Evolutionary conservation across 1,140 invertebrate genomes (phyloP).

Genomic region (Drosophila funebris): DNA sequence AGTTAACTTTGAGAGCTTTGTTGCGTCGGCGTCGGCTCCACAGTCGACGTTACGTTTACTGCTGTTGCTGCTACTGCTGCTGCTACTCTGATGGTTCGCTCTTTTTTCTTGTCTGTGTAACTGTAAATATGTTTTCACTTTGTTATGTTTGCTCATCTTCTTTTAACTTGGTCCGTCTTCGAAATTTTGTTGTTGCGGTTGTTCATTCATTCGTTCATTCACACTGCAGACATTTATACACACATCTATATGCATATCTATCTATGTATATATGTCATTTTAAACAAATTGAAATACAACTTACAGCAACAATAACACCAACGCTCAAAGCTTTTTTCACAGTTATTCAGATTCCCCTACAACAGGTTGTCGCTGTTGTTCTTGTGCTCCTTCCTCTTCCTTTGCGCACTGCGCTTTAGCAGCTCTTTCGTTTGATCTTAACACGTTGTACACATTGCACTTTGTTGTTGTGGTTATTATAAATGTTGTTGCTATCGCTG

Average conservation of each 20-base stretch:
- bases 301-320: constrained; percentile 49
- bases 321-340: constrained; percentile 41
- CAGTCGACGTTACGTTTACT: background rate
- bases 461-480: constrained; percentile 55
- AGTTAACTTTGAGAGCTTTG: constrained; percentile 36
- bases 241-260: background rate
- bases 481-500: constrained; percentile 9
- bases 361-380: constrained; percentile 42
- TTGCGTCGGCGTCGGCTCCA: background rate
- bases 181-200: constrained; percentile 35
- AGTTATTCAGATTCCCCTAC: constrained; percentile 43
- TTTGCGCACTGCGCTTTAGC: constrained; percentile 24
- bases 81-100: constrained; percentile 29
- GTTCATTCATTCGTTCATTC: constrained; percentile 66
- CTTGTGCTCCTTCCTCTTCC: constrained; percentile 10
- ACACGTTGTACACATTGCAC: constrained; percentile 72
- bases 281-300: constrained; percentile 41
- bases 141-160: constrained; percentile 72
- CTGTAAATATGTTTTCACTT: constrained; percentile 82
- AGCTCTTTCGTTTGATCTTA: constrained; percentile 38
- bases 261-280: constrained; percentile 45
- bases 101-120: constrained; percentile 58
- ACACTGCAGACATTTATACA: constrained; percentile 42
- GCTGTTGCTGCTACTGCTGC: constrained; percentile 2
- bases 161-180: constrained; percentile 50